These are phyloP conservation scores for Ctenoplectra terminalis DNA, from an alignment of 1,140 invertebrate species.

Conservation along the genomic window DNA sequence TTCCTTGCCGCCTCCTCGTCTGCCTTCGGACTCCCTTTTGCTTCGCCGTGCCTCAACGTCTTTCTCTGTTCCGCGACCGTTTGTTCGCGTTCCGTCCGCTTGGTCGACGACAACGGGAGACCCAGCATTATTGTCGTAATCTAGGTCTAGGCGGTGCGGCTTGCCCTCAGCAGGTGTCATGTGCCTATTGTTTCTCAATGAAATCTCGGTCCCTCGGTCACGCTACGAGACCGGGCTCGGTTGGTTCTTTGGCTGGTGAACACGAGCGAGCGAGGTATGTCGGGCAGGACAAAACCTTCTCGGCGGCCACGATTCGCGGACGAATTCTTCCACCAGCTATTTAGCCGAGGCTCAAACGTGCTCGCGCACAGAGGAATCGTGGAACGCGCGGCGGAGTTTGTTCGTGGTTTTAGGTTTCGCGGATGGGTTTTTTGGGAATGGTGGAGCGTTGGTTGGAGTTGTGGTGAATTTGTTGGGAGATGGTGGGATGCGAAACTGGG, in stretches of 20 bases:
- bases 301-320: neutral
- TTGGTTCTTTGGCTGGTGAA: neutral
- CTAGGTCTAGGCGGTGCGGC: constrained; percentile 73
- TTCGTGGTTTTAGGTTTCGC: neutral
- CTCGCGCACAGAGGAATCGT: neutral
- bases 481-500: too few species aligned
- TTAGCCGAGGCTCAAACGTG: neutral
- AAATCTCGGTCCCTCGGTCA: constrained; percentile 71
- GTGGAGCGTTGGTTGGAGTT: too few species aligned
- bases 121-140: constrained; percentile 74
- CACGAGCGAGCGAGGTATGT: neutral
- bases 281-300: constrained; percentile 66
- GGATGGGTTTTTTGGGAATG: too few species aligned
- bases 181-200: constrained; percentile 77
- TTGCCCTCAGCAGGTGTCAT: constrained; percentile 75
- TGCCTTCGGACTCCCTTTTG: constrained; percentile 26
- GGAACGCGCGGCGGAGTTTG: too few species aligned
- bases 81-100: constrained; percentile 43
- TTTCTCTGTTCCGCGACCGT: constrained; percentile 35
- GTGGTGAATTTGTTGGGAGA: too few species aligned
- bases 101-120: constrained; percentile 41
- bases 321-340: constrained; percentile 22
- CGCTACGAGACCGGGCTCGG: constrained; percentile 17
- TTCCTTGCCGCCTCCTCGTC: constrained; percentile 25
- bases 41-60: constrained; percentile 23